Evolutionary conservation across 2,888 invertebrate species (phyloP), one percentile per base, ranked within the genome.

Genomic region (Ichneumoninae sp.): DNA sequence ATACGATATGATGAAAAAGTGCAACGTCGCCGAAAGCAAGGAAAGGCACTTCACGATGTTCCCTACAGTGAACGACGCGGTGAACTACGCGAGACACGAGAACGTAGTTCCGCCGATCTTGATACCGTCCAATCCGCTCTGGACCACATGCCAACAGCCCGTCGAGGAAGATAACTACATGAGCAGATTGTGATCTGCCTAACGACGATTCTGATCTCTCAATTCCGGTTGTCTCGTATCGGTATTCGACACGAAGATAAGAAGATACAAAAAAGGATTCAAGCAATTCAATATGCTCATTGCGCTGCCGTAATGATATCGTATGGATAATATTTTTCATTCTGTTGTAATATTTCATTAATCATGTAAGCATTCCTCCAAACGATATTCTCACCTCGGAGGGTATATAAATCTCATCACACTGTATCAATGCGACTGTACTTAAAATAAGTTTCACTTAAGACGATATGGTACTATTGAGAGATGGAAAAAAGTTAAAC

Each of bases 51-150:
- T 96, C 87, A 94, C 95, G 76, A 95, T 95, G 19, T 96, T 96
- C 91, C 96, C 96, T 0, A 96, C 96, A 0, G 95, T 96, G 0
- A 96, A 96, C 91, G 96, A 97, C 91, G 96, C 96, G 0, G 96
- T 96, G 3, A 92, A 92, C 86, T 93, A 90, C 77, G 92, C 92
- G 33, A 89, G 86, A 81, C 88, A 91, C 86, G 90, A 91, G 81
- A 88, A 89, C 65, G 87, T 86, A 54, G 82, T 91, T 74, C 86
- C 90, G 5, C 78, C 88, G 54, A 85, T 84, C 54, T 65, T 83
- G 66, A 83, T 84, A 84, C 80, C 83, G 57, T 82, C 85, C 68
- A 86, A 87, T 47, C 88, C 91, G 40, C 82, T 91, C 26, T 92
- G 91, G 91, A 90, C 85, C 22, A 83, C 89, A 3, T 88, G 86